Conservation (phyloP, 2,113 vertebrate genomes). For the Euleptes europaea region DNA sequence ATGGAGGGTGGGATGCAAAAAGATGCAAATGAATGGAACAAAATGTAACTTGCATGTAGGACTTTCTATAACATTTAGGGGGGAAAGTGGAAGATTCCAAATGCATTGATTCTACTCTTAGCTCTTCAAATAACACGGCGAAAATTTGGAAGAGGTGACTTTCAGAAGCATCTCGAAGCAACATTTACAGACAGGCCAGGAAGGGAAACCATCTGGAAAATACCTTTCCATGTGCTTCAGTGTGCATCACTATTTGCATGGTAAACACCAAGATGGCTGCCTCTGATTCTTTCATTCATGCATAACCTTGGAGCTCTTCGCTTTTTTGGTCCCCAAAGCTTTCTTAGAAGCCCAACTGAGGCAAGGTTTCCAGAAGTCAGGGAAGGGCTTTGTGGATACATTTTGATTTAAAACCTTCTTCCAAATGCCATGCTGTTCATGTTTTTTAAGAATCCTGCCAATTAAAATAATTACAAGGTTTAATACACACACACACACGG, state of each 20-base stretch:
- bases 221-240: background rate
- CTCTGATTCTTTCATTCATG: background rate
- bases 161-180: too few relatives aligned
- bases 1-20: too few relatives aligned
- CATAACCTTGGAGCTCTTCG: background rate
- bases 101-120: too few relatives aligned
- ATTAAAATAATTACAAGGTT: slow-evolving; percentile 31
- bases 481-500: background rate
- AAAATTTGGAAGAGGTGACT: too few relatives aligned
- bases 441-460: background rate
- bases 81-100: too few relatives aligned
- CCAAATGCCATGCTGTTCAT: slow-evolving; percentile 20
- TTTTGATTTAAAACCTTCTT: slow-evolving; percentile 37
- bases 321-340: slow-evolving; percentile 6
- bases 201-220: background rate
- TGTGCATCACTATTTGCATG: fast-evolving
- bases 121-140: too few relatives aligned
- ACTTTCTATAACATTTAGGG: too few relatives aligned
- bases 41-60: too few relatives aligned
- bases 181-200: too few relatives aligned
- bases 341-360: background rate
- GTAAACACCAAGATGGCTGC: background rate
- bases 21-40: too few relatives aligned
- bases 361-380: slow-evolving; percentile 38
- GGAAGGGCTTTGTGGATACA: slow-evolving; percentile 34